Base-by-base conservation (phyloP, 1,140 invertebrate genomes). In the Pinna nobilis region DNA sequence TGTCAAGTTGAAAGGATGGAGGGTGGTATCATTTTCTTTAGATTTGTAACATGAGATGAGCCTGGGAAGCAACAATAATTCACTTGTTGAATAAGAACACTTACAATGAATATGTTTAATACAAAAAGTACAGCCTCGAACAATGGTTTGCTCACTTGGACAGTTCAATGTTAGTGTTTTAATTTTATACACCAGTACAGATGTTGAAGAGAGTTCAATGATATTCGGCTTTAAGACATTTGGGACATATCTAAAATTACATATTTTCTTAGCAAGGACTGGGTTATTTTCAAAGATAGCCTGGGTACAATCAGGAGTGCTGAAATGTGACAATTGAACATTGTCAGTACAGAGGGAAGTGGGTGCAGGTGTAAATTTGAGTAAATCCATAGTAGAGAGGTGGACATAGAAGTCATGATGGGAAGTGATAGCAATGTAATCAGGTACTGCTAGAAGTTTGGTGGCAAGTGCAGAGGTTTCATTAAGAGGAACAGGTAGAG, bases 1-100 rank as follows among this genome's bases (percentile, higher is more conserved):
- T n/a, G 70, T 61, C 5, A 72, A 28, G 47, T 72, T 72, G 15
- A 72, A 30, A n/a, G 70, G 70, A 35, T 65, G 50, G 32, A 55
- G 18, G 32, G 44, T 64, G 4, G 51, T 57, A 15, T 73, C 33
- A 25, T 70, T 59, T 41, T 59, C 13, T 53, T 5, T 15, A 5
- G 25, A 9, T 4, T 37, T 68, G 32, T 68, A 37, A 68, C 66
- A 57, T 41, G 41, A 20, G 30, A 68, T 30, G 7, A 67, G 30
- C 41, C 35, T 55, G 39, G 51, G 33, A 30, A 53, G 25, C 39
- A 57, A 57, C 41, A 39, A 68, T 33, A 53, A 18, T 32, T 7
- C 3, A 3, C 41, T 25, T 39, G 66, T 57, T n/a, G 66, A 37
- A 18, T 57, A 59, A 2, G 66, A 37, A 30, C 66, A 68, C 32